Percentiles rank a stretch among this genome's conserved stretches.
phyloP scores from a whole-genome alignment of 2,888 invertebrate species.

The Trachelus iudaicus region DNA sequence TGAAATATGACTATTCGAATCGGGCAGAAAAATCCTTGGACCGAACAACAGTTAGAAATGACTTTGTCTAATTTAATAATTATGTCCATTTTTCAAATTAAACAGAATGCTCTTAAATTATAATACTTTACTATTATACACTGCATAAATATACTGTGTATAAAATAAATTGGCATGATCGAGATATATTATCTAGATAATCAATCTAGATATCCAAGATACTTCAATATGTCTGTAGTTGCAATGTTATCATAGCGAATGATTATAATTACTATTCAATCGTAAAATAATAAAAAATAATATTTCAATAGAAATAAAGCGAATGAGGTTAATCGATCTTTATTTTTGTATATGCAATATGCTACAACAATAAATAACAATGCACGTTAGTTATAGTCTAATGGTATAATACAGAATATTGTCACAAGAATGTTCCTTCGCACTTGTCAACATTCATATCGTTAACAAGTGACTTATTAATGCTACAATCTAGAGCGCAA shows the following conservation, averaged over 20 bases:
- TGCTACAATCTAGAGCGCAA: not conserved
- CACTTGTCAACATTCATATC: not conserved
- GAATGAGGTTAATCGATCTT: slow-evolving; percentile 7
- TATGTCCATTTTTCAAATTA: not conserved
- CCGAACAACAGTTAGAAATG: not conserved
- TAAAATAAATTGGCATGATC: too few relatives aligned
- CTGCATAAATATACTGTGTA: too few relatives aligned
- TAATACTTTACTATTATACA: too few relatives aligned
- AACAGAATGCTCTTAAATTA: too few relatives aligned
- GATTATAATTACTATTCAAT: not conserved
- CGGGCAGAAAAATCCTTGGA: not conserved
- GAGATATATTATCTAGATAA: not conserved
- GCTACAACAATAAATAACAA: slow-evolving; percentile 17
- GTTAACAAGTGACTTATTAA: not conserved
- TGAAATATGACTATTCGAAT: not conserved
- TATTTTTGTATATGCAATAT: slow-evolving; percentile 16
- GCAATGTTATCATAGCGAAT: not conserved
- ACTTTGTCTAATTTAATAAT: not conserved
- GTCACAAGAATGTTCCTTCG: slow-evolving; percentile 12
- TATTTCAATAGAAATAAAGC: not conserved
- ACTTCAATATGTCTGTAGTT: not conserved
- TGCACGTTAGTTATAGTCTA: slow-evolving; percentile 12
- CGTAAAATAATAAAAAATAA: not conserved
- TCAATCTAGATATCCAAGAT: not conserved
- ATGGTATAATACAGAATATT: slow-evolving; percentile 16